Evolutionary conservation across 2,113 vertebrate species (phyloP).

Genomic region (Semicossyphus pulcher): DNA sequence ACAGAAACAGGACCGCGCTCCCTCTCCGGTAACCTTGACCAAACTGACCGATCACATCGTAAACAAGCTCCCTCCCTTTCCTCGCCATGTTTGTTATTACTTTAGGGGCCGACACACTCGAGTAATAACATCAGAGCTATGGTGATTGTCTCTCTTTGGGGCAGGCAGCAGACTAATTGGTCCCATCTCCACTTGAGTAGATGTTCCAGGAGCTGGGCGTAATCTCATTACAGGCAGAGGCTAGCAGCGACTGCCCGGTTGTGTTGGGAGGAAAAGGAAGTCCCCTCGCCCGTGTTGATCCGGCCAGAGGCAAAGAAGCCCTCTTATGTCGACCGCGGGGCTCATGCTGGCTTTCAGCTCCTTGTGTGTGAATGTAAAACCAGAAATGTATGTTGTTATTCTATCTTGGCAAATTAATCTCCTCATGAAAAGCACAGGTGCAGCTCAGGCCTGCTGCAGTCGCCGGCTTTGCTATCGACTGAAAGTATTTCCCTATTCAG

Average conservation of each 20-base stretch:
- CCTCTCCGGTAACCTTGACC: conserved; percentile 45
- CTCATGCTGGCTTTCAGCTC: conserved; percentile 35
- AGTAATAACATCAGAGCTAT: conserved; percentile 68
- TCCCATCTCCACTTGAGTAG: conserved; percentile 78
- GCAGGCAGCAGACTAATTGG: conserved; percentile 81
- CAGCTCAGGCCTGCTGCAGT: conserved; percentile 19
- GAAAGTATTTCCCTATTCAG: not conserved
- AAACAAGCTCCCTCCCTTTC: conserved; percentile 50
- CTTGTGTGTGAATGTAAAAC: conserved; percentile 17
- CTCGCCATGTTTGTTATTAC: conserved; percentile 54
- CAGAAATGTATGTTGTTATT: conserved; percentile 16
- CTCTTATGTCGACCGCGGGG: conserved; percentile 40
- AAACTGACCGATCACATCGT: conserved; percentile 48
- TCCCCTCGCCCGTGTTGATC: conserved; percentile 45
- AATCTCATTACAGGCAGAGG: conserved; percentile 79
- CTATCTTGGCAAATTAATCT: not conserved
- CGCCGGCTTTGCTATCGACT: conserved; percentile 20
- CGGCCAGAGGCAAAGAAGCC: conserved; percentile 46
- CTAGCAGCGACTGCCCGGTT: conserved; percentile 45
- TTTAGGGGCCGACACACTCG: conserved; percentile 52
- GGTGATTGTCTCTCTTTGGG: conserved; percentile 73
- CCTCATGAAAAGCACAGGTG: conserved; percentile 10
- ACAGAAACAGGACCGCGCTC: conserved; percentile 14
- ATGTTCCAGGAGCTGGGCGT: conserved; percentile 76
- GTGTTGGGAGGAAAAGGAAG: conserved; percentile 32